Evolutionary conservation across 2,797 vertebrate species (phyloP), one percentile per base, ranked within the genome.

Genomic region (Galagoides demidoff): DNA sequence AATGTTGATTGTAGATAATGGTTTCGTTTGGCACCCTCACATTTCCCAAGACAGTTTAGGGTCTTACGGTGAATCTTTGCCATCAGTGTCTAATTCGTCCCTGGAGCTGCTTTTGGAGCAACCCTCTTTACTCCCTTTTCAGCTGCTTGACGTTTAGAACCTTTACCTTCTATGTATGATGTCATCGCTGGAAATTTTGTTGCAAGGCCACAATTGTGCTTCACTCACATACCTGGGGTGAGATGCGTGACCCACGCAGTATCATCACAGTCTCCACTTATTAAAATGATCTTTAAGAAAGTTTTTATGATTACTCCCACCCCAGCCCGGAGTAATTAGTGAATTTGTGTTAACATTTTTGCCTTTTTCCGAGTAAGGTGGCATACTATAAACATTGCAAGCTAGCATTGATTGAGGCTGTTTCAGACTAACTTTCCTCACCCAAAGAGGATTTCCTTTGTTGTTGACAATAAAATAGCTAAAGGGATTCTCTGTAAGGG

Each of bases 401-500:
- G 25, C 22, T n/a, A 20, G 66, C 66, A 6, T 4, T 22, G n/a
- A 1, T 1, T 9, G 17, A 59, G 64, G 64, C 7, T 5, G 5
- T 64, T n/a, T 43, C 59, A 81, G 73, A 39, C n/a, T 11, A 31
- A 0, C 52, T 0, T 37, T 27, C 64, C 52, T 59, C 29, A 14
- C 11, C 31, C 1, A 10, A 7, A 2, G 25, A 17, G n/a, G 8
- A 0, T 39, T 85, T 64, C 37, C 66, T 90, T 61, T 73, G 25
- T 61, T 64, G 23, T 45, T 77, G 74, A 55, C n/a, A 55, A 13
- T 57, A 10, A 23, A 55, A 23, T 8, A 12, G 1, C 1, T 1
- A 55, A 2, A 39, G 25, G 57, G 43, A 5, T 25, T 43, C 27
- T 5, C 70, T 78, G 0, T 9, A 7, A 0, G 17, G 3, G 31